Percentiles rank a stretch among this genome's conserved stretches.
Conservation (phyloP, 1,140 invertebrate genomes). For the Microplitis mediator region DNA sequence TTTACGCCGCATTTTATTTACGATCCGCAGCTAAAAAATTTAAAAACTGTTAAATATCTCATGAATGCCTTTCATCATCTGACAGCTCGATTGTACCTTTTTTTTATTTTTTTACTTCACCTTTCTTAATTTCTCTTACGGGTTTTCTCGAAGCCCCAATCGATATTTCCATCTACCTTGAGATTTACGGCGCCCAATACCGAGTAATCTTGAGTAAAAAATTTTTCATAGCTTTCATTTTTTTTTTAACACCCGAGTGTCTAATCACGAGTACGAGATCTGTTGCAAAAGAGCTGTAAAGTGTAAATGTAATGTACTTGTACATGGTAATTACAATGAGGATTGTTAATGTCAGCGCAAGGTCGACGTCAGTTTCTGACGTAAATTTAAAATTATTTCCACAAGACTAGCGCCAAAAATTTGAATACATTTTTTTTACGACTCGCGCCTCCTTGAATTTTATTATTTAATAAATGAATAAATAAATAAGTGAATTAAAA, state of each 20-base stretch:
- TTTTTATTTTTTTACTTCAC: too few relatives aligned
- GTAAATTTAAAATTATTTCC: background rate
- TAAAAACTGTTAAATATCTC: too few relatives aligned
- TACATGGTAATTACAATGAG: slow-evolving; percentile 19
- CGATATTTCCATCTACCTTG: too few relatives aligned
- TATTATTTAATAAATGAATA: background rate
- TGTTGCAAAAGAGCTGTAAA: background rate
- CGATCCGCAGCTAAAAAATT: too few relatives aligned
- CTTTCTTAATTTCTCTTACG: too few relatives aligned
- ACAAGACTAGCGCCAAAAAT: background rate
- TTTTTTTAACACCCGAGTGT: background rate
- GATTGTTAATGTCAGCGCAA: slow-evolving; percentile 18
- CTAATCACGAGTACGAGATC: background rate
- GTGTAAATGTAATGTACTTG: background rate
- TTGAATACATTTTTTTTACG: background rate
- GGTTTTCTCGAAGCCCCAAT: too few relatives aligned
- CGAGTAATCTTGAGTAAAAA: too few relatives aligned
- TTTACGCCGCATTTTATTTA: too few relatives aligned
- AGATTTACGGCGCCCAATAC: too few relatives aligned
- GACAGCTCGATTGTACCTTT: too few relatives aligned
- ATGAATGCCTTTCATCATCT: too few relatives aligned
- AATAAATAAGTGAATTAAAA: background rate
- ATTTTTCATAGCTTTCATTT: background rate
- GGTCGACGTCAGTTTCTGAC: background rate
- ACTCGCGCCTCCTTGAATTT: background rate